Percentiles rank a stretch among this genome's conserved stretches.
phyloP scores from a whole-genome alignment of 23 tunicate genomes.

The Styela plicata region DNA sequence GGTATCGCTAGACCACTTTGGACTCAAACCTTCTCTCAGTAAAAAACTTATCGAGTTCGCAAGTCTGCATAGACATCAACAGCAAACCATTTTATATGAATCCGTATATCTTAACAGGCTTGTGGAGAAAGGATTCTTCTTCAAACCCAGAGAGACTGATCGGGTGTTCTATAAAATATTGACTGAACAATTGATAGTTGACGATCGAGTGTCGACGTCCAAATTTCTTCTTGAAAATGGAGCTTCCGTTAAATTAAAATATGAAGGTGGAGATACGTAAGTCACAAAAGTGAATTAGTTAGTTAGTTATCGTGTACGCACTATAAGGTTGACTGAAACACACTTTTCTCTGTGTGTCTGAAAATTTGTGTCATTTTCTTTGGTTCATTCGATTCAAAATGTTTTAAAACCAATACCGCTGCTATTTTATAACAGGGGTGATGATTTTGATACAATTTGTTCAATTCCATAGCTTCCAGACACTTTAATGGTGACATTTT shows the following conservation, averaged over 20 bases:
- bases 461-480: too few relatives aligned
- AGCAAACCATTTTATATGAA: too few relatives aligned
- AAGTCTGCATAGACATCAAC: too few relatives aligned
- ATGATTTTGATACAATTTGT: too few relatives aligned
- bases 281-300: constrained; percentile 14
- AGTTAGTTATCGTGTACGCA: too few relatives aligned
- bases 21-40: background rate
- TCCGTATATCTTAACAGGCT: constrained; percentile 35
- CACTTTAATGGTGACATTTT: too few relatives aligned
- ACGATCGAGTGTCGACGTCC: constrained; percentile 47
- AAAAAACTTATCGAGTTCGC: background rate
- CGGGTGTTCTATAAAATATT: constrained; percentile 66
- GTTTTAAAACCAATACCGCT: too few relatives aligned
- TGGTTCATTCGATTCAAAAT: too few relatives aligned
- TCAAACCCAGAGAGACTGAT: constrained; percentile 65
- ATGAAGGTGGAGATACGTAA: constrained; percentile 77
- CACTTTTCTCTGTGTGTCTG: too few relatives aligned
- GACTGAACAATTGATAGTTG: constrained; percentile 40
- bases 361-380: too few relatives aligned
- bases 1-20: background rate
- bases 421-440: too few relatives aligned
- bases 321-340: too few relatives aligned
- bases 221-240: constrained; percentile 66
- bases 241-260: constrained; percentile 44
- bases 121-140: constrained; percentile 52